A percentile compares a stretch with the other conserved stretches of the same genome.
These are phyloP conservation scores for Avahi laniger DNA, from an alignment of 2,797 vertebrate genomes.

Conservation along the genomic window DNA sequence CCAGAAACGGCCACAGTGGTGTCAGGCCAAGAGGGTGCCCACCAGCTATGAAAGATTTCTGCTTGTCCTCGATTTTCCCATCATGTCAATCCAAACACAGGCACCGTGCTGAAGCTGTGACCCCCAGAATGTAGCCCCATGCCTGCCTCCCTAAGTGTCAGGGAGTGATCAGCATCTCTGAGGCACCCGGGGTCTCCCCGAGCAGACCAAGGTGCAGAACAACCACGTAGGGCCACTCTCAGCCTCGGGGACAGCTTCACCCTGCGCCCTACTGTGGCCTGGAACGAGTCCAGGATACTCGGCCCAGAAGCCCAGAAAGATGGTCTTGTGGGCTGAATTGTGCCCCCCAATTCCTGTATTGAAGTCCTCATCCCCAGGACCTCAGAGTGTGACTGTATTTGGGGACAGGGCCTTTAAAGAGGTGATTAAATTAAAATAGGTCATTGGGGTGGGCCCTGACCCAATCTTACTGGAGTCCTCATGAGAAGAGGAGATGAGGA, in stretches of 20 bases:
- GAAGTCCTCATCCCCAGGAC: not conserved
- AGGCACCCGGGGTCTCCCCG: not conserved
- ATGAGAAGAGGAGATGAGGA: not conserved
- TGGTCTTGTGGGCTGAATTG: accelerated
- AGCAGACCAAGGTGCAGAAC: accelerated
- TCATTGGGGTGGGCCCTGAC: not conserved
- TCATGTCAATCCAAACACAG: accelerated
- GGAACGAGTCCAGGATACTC: accelerated
- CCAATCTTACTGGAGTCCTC: accelerated
- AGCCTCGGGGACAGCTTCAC: accelerated
- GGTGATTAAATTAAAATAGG: not conserved
- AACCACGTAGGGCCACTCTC: accelerated
- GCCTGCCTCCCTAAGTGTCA: not conserved
- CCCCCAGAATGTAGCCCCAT: not conserved
- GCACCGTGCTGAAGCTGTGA: not conserved
- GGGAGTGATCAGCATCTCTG: accelerated
- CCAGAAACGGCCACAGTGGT: accelerated
- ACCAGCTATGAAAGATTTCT: accelerated
- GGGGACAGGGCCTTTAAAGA: not conserved
- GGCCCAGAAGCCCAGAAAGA: not conserved
- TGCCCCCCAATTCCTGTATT: accelerated
- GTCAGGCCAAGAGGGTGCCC: not conserved
- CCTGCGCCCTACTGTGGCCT: not conserved
- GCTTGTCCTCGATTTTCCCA: accelerated
- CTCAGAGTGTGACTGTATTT: accelerated